Conservation (phyloP, 2,888 invertebrate genomes). For the Malacosoma neustria region DNA sequence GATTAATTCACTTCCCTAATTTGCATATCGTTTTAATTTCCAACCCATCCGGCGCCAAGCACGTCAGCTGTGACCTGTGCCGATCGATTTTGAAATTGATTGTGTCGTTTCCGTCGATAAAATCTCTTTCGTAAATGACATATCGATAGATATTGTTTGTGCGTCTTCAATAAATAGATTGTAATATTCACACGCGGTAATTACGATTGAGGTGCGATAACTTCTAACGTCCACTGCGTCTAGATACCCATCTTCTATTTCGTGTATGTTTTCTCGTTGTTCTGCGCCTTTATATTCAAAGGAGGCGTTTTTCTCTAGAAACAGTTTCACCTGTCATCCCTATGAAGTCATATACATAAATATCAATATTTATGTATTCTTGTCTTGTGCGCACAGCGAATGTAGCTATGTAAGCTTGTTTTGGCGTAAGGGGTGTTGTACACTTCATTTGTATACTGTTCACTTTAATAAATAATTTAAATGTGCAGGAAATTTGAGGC, state of each 20-base stretch:
- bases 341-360: conserved; percentile 49
- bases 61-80: conserved; percentile 47
- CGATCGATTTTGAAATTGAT: conserved; percentile 62
- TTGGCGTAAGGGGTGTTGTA: conserved; percentile 34
- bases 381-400: conserved; percentile 22
- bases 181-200: conserved; percentile 67
- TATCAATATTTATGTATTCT: conserved; percentile 60
- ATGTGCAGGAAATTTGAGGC: too few relatives aligned
- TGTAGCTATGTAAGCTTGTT: conserved; percentile 22
- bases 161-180: conserved; percentile 56
- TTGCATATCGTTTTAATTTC: conserved; percentile 71
- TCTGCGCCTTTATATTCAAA: conserved; percentile 43
- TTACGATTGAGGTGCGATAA: conserved; percentile 59
- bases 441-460: too few relatives aligned
- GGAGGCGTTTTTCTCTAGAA: conserved; percentile 45
- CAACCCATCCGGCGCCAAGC: conserved; percentile 66
- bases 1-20: conserved; percentile 59
- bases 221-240: conserved; percentile 26
- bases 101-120: conserved; percentile 46
- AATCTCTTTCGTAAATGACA: conserved; percentile 28
- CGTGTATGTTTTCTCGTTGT: conserved; percentile 43
- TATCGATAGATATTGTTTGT: conserved; percentile 58
- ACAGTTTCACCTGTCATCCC: conserved; percentile 59
- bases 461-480: too few relatives aligned
- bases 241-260: conserved; percentile 41